A percentile compares a stretch with the other conserved stretches of the same genome.
phyloP scores from a whole-genome alignment of 2,113 vertebrate genomes.

The Campylorhamphus procurvoides region DNA sequence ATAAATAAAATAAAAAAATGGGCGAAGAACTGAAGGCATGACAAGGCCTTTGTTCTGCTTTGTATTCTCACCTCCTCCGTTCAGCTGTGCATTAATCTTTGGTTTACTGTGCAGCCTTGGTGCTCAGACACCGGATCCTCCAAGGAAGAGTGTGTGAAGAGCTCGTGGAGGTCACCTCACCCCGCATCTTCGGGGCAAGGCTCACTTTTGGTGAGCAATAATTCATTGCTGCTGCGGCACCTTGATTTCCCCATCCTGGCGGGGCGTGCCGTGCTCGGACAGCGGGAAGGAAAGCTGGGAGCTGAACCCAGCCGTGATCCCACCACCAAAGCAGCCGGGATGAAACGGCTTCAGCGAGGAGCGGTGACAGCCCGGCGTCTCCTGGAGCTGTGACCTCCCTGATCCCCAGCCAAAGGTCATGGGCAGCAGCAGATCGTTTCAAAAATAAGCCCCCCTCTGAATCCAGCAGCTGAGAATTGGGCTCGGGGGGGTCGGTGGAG shows the following conservation, averaged over 20 bases:
- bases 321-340: not conserved
- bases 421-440: not conserved
- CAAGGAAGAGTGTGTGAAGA: not conserved
- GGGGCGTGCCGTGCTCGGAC: rapidly evolving
- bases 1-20: not conserved
- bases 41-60: constrained; percentile 19
- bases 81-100: constrained; percentile 33
- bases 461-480: not conserved
- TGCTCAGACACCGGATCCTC: not conserved
- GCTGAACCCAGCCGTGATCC: not conserved
- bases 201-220: not conserved
- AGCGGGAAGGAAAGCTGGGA: not conserved
- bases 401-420: not conserved
- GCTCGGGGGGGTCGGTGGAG: not conserved
- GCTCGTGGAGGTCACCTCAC: constrained; percentile 26
- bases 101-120: not conserved
- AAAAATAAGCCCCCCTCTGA: not conserved
- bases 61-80: not conserved
- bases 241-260: not conserved
- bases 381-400: not conserved
- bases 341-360: not conserved
- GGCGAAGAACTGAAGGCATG: not conserved
- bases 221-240: not conserved
- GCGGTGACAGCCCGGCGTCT: not conserved
- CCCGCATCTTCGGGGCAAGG: rapidly evolving